phyloP scores from a whole-genome alignment of 1,140 invertebrate species.

The Heliothis virescens region DNA sequence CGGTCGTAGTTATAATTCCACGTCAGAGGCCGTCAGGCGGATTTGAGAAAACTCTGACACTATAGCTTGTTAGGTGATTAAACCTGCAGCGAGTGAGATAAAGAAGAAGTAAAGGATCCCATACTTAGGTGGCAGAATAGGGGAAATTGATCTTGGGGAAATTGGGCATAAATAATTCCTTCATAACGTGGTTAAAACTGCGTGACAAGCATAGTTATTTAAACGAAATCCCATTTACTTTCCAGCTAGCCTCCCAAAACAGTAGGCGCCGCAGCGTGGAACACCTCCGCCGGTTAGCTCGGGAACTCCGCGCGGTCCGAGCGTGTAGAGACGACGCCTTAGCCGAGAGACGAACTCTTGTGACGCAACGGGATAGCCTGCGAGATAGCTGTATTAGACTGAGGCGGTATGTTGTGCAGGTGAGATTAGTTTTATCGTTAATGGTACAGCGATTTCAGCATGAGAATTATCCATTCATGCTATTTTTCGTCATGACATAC shows the following conservation, averaged over 20 bases:
- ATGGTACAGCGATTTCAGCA: neutral
- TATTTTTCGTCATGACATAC: no score
- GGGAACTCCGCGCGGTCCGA: constrained; percentile 70
- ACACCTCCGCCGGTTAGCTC: constrained; percentile 69
- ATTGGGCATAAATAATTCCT: no score
- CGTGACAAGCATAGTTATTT: no score
- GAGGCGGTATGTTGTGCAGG: constrained; percentile 63
- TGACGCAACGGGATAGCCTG: constrained; percentile 56
- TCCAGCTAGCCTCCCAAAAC: constrained; percentile 79
- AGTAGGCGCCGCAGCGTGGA: constrained; percentile 75
- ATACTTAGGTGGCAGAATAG: no score
- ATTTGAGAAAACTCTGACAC: no score
- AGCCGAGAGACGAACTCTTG: constrained; percentile 61
- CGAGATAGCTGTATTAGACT: constrained; percentile 59
- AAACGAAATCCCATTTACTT: neutral
- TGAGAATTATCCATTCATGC: neutral
- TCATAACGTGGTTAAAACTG: no score
- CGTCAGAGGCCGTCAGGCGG: no score
- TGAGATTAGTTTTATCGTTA: constrained; percentile 28
- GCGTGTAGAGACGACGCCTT: constrained; percentile 70
- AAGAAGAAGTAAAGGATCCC: no score
- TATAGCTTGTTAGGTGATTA: no score
- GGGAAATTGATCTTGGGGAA: no score
- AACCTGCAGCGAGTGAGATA: no score
- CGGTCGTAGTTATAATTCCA: no score